Evolutionary conservation across 2,797 vertebrate species (phyloP).

Genomic region (Pipistrellus kuhlii): DNA sequence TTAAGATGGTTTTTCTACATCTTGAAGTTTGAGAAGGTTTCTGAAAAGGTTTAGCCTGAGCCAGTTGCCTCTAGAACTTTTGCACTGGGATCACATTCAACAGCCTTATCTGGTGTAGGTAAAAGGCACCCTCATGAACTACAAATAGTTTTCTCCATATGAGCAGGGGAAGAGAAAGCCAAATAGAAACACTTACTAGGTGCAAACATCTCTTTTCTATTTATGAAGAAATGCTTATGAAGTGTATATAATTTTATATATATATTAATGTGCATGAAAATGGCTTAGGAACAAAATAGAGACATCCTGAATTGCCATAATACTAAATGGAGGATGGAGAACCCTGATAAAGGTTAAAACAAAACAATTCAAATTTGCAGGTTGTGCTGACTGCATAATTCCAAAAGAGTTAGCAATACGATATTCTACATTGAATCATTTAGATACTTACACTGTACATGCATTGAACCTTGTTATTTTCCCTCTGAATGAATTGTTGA

Average conservation of each 20-base stretch:
- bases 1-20: background rate
- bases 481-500: constrained; percentile 41
- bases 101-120: background rate
- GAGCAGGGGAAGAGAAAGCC: background rate
- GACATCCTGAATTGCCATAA: background rate
- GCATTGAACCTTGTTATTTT: background rate
- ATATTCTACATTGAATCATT: background rate
- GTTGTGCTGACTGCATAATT: constrained; percentile 61
- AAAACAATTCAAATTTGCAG: background rate
- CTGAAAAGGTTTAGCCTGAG: background rate
- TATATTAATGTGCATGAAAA: constrained; percentile 38
- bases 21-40: background rate
- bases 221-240: constrained; percentile 42
- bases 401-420: background rate
- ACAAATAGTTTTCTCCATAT: background rate
- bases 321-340: background rate
- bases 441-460: background rate
- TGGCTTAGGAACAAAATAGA: background rate
- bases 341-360: background rate
- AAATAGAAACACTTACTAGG: background rate
- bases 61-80: background rate
- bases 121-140: background rate
- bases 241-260: constrained; percentile 4
- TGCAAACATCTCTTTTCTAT: constrained; percentile 28
- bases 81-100: background rate